phyloP scores from a whole-genome alignment of 2,797 vertebrate species.

The Hyperoplus lanceolatus region DNA sequence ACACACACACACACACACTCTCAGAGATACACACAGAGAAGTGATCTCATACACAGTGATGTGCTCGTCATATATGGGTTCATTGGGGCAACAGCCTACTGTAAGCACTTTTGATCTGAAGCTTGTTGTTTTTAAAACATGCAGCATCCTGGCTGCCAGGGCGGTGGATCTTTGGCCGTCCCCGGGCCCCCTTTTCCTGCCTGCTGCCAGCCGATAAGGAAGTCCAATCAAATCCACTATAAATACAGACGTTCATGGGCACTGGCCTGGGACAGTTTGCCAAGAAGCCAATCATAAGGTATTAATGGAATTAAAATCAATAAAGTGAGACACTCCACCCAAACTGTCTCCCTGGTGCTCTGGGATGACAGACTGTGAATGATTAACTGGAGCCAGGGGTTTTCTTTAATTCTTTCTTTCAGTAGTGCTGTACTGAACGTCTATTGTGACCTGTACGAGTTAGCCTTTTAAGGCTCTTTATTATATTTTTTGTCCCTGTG shows the following conservation, averaged over 20 bases:
- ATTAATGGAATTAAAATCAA: conserved; percentile 82
- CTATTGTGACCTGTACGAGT: neutral
- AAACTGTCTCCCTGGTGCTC: conserved; percentile 16
- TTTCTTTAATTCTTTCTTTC: conserved; percentile 8
- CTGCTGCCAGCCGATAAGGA: conserved; percentile 80
- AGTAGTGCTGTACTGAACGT: neutral
- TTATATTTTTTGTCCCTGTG: neutral
- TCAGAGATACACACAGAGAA: conserved; percentile 24
- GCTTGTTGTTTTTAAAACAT: conserved; percentile 70
- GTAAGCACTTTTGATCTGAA: conserved; percentile 72
- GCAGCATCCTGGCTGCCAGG: conserved; percentile 43
- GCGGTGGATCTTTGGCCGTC: conserved; percentile 58
- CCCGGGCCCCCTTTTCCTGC: conserved; percentile 67
- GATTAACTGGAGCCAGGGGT: conserved; percentile 19
- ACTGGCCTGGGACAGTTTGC: conserved; percentile 54
- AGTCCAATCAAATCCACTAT: conserved; percentile 65
- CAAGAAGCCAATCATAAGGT: conserved; percentile 59
- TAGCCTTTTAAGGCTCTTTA: neutral
- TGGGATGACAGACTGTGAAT: conserved; percentile 26
- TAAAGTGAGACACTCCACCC: conserved; percentile 59
- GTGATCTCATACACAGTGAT: conserved; percentile 44
- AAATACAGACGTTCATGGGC: conserved; percentile 63
- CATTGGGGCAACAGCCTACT: conserved; percentile 29
- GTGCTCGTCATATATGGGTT: conserved; percentile 8
- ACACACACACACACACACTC: conserved; percentile 3